Conservation (phyloP, 2,113 vertebrate genomes). For the Cyanoramphus novaezelandiae region DNA sequence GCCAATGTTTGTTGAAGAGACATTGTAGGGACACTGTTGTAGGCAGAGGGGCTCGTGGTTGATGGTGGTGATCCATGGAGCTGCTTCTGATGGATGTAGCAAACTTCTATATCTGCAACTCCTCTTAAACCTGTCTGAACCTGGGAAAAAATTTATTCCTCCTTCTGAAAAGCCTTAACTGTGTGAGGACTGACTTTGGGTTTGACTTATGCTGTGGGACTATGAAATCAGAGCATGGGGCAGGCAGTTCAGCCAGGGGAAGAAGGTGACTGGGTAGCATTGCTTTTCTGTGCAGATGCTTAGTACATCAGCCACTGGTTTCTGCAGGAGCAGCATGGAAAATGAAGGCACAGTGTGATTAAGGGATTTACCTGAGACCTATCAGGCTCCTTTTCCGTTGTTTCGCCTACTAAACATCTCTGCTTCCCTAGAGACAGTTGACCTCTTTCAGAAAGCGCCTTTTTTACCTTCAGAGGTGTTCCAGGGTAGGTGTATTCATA, state of each 20-base stretch:
- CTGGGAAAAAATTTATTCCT: background rate
- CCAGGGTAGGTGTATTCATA: background rate
- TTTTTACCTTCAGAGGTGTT: background rate
- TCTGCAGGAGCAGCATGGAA: background rate
- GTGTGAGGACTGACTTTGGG: background rate
- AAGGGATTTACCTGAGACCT: background rate
- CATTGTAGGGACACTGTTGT: accelerated
- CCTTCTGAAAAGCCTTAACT: background rate
- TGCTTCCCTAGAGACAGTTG: background rate
- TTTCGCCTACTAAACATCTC: background rate
- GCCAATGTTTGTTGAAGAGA: background rate
- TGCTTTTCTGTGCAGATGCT: background rate
- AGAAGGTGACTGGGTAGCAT: background rate
- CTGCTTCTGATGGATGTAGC: background rate
- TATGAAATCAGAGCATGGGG: background rate
- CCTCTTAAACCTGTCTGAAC: background rate
- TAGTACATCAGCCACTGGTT: background rate
- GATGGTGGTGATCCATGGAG: background rate
- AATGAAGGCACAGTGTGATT: background rate
- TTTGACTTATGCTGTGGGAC: background rate
- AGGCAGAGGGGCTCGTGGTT: background rate
- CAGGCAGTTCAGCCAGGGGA: background rate
- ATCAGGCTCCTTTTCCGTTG: background rate
- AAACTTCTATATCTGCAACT: background rate
- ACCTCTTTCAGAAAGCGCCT: background rate